A percentile compares a stretch with the other conserved stretches of the same genome.
Evolutionary conservation across 1,140 invertebrate species (phyloP).

Genomic region (Drosophila baimaii): DNA sequence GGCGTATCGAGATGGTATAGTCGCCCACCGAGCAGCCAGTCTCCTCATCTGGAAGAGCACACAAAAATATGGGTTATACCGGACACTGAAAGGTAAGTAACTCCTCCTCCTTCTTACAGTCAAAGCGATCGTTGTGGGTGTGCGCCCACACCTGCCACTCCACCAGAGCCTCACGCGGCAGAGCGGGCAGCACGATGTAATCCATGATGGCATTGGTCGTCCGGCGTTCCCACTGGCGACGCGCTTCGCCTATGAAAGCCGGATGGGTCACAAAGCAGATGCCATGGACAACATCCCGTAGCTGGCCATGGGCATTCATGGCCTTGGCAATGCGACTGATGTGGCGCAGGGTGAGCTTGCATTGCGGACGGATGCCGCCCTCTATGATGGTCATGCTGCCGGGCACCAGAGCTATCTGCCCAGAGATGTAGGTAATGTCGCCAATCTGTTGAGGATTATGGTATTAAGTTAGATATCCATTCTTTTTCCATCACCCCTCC

Average conservation of each 20-base stretch:
- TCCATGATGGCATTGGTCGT: constrained; percentile 95
- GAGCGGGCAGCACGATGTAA: constrained; percentile 91
- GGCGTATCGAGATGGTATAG: constrained; percentile 91
- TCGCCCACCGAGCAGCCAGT: constrained; percentile 92
- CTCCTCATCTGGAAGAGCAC: constrained; percentile 96
- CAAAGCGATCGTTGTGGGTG: constrained; percentile 92
- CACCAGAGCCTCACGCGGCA: constrained; percentile 92
- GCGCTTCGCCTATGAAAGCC: constrained; percentile 89
- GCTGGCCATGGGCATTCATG: constrained; percentile 89
- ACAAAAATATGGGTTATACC: too few relatives aligned
- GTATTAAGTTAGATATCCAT: too few relatives aligned
- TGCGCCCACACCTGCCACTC: constrained; percentile 97
- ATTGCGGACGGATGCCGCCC: constrained; percentile 91
- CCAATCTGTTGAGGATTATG: too few relatives aligned
- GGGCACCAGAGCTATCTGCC: constrained; percentile 95
- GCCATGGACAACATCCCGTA: constrained; percentile 92
- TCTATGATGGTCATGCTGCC: constrained; percentile 90
- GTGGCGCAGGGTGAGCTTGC: constrained; percentile 92
- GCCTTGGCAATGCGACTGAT: constrained; percentile 91
- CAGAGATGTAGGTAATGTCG: constrained; percentile 93
- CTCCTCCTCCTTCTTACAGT: constrained; percentile 87
- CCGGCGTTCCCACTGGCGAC: constrained; percentile 91
- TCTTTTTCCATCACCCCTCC: too few relatives aligned
- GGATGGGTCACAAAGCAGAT: constrained; percentile 92
- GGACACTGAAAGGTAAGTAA: too few relatives aligned